Evolutionary conservation across 2,113 vertebrate species (phyloP).

Genomic region (Salminus brasiliensis): DNA sequence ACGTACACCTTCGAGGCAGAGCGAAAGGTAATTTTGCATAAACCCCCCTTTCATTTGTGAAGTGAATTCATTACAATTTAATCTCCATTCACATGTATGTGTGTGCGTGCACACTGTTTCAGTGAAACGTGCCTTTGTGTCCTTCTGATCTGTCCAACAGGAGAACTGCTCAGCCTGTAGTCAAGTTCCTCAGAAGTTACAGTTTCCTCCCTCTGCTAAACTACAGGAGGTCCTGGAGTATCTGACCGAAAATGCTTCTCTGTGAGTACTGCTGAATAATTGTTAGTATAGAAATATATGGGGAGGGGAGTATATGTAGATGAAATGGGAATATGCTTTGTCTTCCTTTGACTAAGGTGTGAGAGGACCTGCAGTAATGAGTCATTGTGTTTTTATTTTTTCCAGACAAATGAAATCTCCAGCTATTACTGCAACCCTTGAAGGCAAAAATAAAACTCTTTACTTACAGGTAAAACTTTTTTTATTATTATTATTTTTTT

Average conservation of each 20-base stretch:
- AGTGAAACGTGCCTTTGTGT: not conserved
- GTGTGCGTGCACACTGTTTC: no score
- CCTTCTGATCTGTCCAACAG: constrained; percentile 42
- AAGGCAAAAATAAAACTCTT: constrained; percentile 95
- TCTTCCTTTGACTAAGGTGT: not conserved
- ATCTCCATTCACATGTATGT: not conserved
- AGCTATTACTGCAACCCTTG: constrained; percentile 94
- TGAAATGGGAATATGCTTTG: not conserved
- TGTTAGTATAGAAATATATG: no score
- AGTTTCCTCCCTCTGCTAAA: constrained; percentile 88
- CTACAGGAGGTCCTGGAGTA: constrained; percentile 92
- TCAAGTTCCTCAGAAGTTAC: constrained; percentile 90
- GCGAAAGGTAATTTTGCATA: constrained; percentile 81
- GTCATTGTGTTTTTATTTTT: not conserved
- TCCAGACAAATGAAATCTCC: constrained; percentile 97
- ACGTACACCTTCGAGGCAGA: constrained; percentile 94
- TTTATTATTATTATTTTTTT: constrained; percentile 67
- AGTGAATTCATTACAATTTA: not conserved
- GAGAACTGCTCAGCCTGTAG: constrained; percentile 95
- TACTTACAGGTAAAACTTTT: constrained; percentile 89
- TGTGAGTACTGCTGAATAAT: constrained; percentile 79
- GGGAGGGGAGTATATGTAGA: not conserved
- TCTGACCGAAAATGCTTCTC: constrained; percentile 85
- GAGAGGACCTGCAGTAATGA: not conserved
- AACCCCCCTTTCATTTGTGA: not conserved